These are phyloP conservation scores for Tadarida brasiliensis DNA, from an alignment of 2,797 vertebrate genomes.

Conservation along the genomic window DNA sequence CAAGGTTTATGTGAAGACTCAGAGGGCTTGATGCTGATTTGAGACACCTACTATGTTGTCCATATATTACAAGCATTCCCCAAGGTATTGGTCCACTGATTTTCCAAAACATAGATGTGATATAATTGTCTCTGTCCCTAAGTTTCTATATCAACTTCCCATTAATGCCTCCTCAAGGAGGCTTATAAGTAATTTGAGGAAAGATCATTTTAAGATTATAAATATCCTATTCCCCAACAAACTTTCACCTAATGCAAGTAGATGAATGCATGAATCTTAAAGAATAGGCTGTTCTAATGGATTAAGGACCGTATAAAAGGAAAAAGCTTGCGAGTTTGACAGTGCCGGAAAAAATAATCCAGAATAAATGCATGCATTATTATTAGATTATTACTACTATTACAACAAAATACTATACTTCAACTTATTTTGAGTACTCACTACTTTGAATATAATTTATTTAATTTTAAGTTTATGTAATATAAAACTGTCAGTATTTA, in stretches of 20 bases:
- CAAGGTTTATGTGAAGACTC: neutral
- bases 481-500: neutral
- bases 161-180: neutral
- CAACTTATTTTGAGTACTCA: neutral
- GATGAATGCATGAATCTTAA: neutral
- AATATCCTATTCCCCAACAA: neutral
- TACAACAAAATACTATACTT: neutral
- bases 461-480: slow-evolving; percentile 45
- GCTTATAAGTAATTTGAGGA: neutral
- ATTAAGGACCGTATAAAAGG: neutral
- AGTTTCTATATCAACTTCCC: neutral
- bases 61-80: neutral
- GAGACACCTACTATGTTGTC: neutral
- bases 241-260: neutral
- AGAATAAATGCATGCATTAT: neutral
- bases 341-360: neutral
- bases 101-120: neutral
- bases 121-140: neutral
- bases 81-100: neutral
- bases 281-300: neutral
- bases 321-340: slow-evolving; percentile 14
- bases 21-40: neutral
- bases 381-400: neutral
- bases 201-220: neutral
- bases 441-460: neutral